Percentiles rank a stretch among this genome's conserved stretches.
phyloP scores from a whole-genome alignment of 2,888 invertebrate species.

The Caenorhabditis sinica region DNA sequence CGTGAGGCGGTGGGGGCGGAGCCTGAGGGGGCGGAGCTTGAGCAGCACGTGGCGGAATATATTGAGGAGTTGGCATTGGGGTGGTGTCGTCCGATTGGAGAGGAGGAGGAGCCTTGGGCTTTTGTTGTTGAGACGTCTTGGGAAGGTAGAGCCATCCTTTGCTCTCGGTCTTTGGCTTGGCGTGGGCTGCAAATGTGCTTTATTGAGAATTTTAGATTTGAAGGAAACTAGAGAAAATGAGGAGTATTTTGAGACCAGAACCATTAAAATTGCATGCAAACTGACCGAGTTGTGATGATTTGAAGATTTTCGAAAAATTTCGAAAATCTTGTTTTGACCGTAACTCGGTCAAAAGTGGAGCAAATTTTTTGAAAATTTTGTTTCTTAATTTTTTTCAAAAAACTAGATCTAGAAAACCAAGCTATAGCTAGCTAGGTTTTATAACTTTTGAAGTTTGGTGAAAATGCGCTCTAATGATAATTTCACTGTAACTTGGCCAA shows the following conservation, averaged over 20 bases:
- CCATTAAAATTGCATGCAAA: no score
- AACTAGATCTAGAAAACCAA: no score
- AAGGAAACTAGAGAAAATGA: no score
- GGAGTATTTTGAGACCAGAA: no score
- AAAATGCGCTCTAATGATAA: background rate
- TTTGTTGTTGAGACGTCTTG: slow-evolving; percentile 1
- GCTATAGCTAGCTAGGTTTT: no score
- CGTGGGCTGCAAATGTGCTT: slow-evolving; percentile 16
- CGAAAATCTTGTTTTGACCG: no score
- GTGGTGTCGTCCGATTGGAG: background rate
- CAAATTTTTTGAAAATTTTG: background rate
- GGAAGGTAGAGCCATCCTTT: slow-evolving; percentile 30
- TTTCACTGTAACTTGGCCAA: no score
- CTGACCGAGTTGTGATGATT: no score
- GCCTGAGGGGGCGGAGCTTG: background rate
- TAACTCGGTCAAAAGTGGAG: background rate
- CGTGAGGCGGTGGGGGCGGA: background rate
- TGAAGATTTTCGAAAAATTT: no score
- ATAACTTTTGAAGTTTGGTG: no score
- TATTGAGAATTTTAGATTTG: background rate
- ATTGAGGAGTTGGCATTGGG: background rate
- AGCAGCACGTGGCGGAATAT: slow-evolving; percentile 6
- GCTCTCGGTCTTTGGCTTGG: background rate
- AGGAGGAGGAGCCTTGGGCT: background rate
- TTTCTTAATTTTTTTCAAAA: no score